These are phyloP conservation scores for Oncorhynchus masou DNA, from an alignment of 2,113 vertebrate genomes.

Conservation along the genomic window DNA sequence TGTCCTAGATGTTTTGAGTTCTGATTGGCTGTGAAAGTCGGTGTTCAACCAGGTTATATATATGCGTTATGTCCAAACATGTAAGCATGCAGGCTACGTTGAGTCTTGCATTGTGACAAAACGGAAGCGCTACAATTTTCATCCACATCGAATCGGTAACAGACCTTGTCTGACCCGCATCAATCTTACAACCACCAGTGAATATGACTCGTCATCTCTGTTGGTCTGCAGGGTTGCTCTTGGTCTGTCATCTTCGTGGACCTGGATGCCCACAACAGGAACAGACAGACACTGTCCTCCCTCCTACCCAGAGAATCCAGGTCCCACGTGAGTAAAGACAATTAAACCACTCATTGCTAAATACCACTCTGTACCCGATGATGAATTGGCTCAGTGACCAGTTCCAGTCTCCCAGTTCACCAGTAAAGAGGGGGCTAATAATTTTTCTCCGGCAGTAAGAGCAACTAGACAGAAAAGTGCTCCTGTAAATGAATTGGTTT, in stretches of 20 bases:
- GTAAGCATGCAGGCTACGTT: background rate
- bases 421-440: background rate
- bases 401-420: background rate
- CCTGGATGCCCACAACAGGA: constrained; percentile 96
- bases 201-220: background rate
- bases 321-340: constrained; percentile 86
- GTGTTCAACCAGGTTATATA: too few relatives aligned
- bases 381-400: background rate
- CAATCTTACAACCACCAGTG: background rate
- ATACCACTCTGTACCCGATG: background rate
- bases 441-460: background rate
- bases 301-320: constrained; percentile 92
- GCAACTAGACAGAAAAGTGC: background rate
- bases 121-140: background rate
- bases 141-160: too few relatives aligned
- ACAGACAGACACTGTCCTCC: constrained; percentile 91
- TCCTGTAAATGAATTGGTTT: background rate
- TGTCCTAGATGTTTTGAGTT: too few relatives aligned
- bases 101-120: background rate
- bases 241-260: constrained; percentile 99
- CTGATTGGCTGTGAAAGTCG: too few relatives aligned
- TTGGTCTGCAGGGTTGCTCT: constrained; percentile 86
- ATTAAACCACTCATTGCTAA: background rate
- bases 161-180: too few relatives aligned
- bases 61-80: too few relatives aligned